Base-by-base conservation (phyloP, 2,888 invertebrate genomes). In the Caenorhabditis japonica region DNA sequence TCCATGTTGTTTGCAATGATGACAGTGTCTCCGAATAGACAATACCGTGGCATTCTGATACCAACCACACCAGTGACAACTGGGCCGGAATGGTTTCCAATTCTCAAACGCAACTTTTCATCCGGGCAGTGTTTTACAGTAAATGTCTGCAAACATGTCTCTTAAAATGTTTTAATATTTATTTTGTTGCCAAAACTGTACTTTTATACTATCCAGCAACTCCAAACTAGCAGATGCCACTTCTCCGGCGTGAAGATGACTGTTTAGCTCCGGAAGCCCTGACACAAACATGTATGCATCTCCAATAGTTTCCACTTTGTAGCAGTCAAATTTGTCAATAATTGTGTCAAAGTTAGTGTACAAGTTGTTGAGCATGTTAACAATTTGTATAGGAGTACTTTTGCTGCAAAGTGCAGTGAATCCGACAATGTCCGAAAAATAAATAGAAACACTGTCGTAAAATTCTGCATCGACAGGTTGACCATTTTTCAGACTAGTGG, bases 321-420 rank as follows among this genome's bases (percentile, higher is more conserved):
- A 80, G 38, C 76, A 76, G 59, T 80, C 80, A 43, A 78, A 80
- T 25, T 55, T 56, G 56, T 80, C 93, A 84, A 94, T 93, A 70
- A 94, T 93, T 0, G 93, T 92, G 87, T 94, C 94, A 85, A 94
- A 94, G 82, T 92, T 92, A 0, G 94, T 94, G 89, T 94, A 94
- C 52, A 94, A 89, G 85, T 94, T 94, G 87, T 94, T 94, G 44
- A 94, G 89, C 80, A 94, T 91, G 87, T 93, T 93, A 44, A 94
- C 93, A 1, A 94, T 93, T 92, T 96, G 93, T 46, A 77, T 8
- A 15, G 81, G 81, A 5, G 77, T 76, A 59, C 81, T 81, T 33
- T 77, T 79, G 52, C 77, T 75, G 41, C 78, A 77, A 30, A 81
- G 59, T 0, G 81, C 68, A 12, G 81, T 81, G 72, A 81, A 81